A percentile compares a stretch with the other conserved stretches of the same genome.
Evolutionary conservation across 2,888 invertebrate genomes (phyloP).

Genomic region (Apamea crenata): DNA sequence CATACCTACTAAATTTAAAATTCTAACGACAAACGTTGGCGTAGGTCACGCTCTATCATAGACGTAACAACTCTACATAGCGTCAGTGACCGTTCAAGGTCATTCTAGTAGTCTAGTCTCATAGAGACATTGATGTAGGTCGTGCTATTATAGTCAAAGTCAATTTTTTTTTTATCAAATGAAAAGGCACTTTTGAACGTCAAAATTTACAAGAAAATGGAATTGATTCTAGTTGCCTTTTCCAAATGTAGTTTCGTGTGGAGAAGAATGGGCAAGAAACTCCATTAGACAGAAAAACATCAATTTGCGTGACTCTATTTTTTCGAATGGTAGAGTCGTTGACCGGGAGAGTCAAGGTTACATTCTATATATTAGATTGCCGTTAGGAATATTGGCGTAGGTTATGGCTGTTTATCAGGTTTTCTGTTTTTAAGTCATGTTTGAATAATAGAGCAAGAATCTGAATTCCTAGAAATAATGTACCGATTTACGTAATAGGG

Average conservation of each 20-base stretch:
- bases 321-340: constrained; percentile 42
- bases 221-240: no score
- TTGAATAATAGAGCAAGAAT: neutral
- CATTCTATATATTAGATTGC: constrained; percentile 32
- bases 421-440: neutral
- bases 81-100: constrained; percentile 60
- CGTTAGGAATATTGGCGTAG: constrained; percentile 48
- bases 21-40: constrained; percentile 44
- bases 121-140: constrained; percentile 58
- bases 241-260: neutral
- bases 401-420: neutral
- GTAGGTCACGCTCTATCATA: constrained; percentile 59
- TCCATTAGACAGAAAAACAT: neutral
- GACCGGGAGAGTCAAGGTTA: constrained; percentile 53
- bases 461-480: neutral
- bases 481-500: neutral
- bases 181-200: neutral
- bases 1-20: constrained; percentile 43
- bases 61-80: constrained; percentile 46
- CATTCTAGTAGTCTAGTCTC: constrained; percentile 24
- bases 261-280: neutral
- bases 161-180: neutral
- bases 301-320: constrained; percentile 33
- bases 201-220: neutral
- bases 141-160: constrained; percentile 27